phyloP scores from a whole-genome alignment of 1,140 invertebrate species.

The Ericerus pela region DNA sequence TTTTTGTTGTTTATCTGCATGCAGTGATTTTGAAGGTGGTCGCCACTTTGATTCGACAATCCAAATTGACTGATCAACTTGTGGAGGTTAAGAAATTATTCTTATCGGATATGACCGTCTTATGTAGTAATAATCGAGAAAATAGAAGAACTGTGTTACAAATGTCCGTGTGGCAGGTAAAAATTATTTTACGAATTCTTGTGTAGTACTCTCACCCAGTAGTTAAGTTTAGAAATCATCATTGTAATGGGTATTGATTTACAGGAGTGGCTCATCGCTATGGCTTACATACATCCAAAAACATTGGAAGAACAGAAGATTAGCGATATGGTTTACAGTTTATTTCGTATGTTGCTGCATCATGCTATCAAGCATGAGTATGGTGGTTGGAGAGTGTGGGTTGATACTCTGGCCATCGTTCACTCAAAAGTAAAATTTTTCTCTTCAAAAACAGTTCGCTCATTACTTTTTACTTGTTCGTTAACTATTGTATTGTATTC shows the following conservation, averaged over 20 bases:
- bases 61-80: slow-evolving; percentile 78
- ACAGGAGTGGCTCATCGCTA: slow-evolving; percentile 93
- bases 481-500: too few relatives aligned
- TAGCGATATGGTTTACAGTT: slow-evolving; percentile 93
- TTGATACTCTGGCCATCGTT: slow-evolving; percentile 96
- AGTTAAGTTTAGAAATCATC: not conserved
- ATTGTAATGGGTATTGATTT: slow-evolving; percentile 13
- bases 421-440: slow-evolving; percentile 98
- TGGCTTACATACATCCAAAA: slow-evolving; percentile 95
- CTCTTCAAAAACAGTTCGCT: slow-evolving; percentile 15
- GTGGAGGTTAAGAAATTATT: slow-evolving; percentile 92
- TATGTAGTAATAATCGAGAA: slow-evolving; percentile 94
- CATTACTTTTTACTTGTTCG: not conserved
- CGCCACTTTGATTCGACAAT: slow-evolving; percentile 89
- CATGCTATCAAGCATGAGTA: slow-evolving; percentile 99
- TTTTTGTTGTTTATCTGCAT: slow-evolving; percentile 21
- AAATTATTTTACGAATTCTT: slow-evolving; percentile 24
- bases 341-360: slow-evolving; percentile 93
- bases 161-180: slow-evolving; percentile 99
- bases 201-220: not conserved
- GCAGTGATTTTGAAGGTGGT: slow-evolving; percentile 96
- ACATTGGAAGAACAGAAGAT: slow-evolving; percentile 90
- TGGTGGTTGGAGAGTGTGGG: slow-evolving; percentile 99
- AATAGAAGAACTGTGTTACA: slow-evolving; percentile 93
- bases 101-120: slow-evolving; percentile 88